phyloP scores from a whole-genome alignment of 2,797 vertebrate genomes.

The Carcharodon carcharias region DNA sequence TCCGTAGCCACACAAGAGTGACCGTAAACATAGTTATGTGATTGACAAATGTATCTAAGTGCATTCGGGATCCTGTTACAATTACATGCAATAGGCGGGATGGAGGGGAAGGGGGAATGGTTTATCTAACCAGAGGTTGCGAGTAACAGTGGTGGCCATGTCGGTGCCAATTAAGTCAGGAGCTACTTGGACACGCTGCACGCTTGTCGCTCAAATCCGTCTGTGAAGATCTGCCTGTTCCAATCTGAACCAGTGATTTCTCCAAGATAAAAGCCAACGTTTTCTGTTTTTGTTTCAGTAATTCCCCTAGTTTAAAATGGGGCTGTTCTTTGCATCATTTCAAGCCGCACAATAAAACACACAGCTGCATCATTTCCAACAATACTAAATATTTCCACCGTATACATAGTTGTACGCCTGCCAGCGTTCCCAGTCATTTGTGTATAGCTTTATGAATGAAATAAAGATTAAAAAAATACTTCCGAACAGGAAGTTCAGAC shows the following conservation, averaged over 20 bases:
- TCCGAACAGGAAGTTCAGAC: conserved; percentile 10
- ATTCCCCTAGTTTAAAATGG: background rate
- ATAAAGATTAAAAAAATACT: background rate
- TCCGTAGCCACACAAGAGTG: background rate
- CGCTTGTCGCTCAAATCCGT: background rate
- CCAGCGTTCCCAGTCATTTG: background rate
- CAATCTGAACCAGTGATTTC: background rate
- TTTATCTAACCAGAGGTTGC: conserved; percentile 1
- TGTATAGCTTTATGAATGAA: background rate
- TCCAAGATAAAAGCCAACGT: no score
- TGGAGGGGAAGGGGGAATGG: background rate
- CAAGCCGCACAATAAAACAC: background rate
- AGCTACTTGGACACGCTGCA: background rate
- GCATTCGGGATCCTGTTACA: background rate
- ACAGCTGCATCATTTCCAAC: background rate
- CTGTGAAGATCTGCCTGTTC: background rate
- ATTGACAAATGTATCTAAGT: background rate
- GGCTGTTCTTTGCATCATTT: background rate
- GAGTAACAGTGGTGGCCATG: background rate
- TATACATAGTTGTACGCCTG: background rate
- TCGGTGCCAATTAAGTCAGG: background rate
- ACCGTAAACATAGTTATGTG: no score
- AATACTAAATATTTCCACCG: background rate
- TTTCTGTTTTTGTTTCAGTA: no score
- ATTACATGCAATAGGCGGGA: no score